These are phyloP conservation scores for Aptenodytes patagonicus DNA, from an alignment of 2,113 vertebrate genomes.

Conservation along the genomic window DNA sequence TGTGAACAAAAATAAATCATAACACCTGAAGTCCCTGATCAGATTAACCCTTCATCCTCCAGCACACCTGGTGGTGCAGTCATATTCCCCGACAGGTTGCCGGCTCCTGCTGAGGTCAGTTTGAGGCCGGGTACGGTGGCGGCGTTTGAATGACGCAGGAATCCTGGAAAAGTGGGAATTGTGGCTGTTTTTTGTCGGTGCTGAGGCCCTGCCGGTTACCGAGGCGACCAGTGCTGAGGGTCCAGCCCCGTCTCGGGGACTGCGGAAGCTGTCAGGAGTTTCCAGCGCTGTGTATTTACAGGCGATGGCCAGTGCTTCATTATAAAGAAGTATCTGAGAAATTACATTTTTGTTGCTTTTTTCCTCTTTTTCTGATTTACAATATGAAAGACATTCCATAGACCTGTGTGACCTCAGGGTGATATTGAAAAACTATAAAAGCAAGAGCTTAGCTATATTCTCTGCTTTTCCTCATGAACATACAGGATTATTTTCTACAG, in stretches of 20 bases:
- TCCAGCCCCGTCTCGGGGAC: neutral
- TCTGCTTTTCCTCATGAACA: neutral
- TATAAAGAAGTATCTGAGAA: neutral
- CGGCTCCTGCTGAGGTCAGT: neutral
- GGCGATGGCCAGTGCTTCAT: neutral
- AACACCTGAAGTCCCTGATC: neutral
- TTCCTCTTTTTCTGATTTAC: neutral
- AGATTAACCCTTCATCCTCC: neutral
- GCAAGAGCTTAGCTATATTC: neutral
- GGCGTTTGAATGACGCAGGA: neutral
- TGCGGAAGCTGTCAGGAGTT: neutral
- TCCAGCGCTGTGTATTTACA: neutral
- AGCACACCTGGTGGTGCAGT: too few relatives aligned
- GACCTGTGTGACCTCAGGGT: neutral
- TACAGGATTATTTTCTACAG: neutral
- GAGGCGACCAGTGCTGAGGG: neutral
- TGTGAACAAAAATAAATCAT: neutral
- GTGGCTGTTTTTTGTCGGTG: neutral
- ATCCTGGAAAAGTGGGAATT: neutral
- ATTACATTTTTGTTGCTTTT: neutral
- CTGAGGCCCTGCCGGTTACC: neutral
- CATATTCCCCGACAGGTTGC: neutral
- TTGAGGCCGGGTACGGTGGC: neutral
- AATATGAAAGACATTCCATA: slow-evolving; percentile 23
- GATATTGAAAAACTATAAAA: slow-evolving; percentile 45